Base-by-base conservation (phyloP, 2,797 vertebrate species). In the Coranthus polyacanthus region DNA sequence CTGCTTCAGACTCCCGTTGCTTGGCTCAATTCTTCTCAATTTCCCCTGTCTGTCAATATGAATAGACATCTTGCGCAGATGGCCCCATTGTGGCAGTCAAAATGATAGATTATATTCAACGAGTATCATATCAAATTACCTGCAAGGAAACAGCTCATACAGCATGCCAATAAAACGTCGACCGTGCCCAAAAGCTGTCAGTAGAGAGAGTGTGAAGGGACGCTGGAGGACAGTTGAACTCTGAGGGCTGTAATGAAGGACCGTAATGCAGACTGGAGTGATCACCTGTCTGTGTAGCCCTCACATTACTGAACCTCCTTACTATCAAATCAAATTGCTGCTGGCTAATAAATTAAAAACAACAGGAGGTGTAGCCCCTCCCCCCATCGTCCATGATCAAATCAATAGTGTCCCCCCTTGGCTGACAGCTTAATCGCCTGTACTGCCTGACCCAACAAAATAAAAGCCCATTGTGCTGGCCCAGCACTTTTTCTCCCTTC, bases 361-460 rank as follows among this genome's bases (percentile, higher is more conserved):
- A 85, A 81, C 81, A 81, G 60, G 63, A 50, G 45, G 50, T 63
- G 65, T 18, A 41, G 32, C 56, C 42, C 58, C 60, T 47, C n/a
- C n/a, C n/a, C n/a, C n/a, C n/a, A n/a, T n/a, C 44, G 54, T 63
- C 64, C 49, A 51, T 69, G 68, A 85, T 75, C 72, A 73, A 87
- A 92, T 92, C 88, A 80, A 91, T 93, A 88, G 65, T 47, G 86
- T 81, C 85, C 81, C 79, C 56, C 66, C 81, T 88, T 75, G 62
- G 83, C 85, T 88, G 90, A 92, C 87, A 81, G 82, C 85, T 93
- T 92, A 89, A 92, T 91, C 74, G 56, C 75, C 82, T 75, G 54
- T 70, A 79, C 78, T 69, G 84, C 83, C 87, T 84, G 87, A 92
- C 82, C 88, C 79, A 75, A 91, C 87, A 89, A 90, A 92, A 92